These are phyloP conservation scores for Palloptera scutellata DNA, from an alignment of 2,888 invertebrate species.

Conservation along the genomic window DNA sequence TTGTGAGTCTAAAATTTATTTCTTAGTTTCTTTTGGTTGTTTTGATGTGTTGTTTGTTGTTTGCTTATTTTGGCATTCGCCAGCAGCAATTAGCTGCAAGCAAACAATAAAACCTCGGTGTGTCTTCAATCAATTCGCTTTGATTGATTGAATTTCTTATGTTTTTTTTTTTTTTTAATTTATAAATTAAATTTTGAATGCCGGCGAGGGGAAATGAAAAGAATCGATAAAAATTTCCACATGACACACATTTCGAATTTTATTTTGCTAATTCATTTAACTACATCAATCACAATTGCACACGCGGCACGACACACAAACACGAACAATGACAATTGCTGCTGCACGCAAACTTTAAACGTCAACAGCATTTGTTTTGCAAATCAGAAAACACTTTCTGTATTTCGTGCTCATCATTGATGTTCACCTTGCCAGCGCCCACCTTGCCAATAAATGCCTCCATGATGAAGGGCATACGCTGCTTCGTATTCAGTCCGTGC, in stretches of 20 bases:
- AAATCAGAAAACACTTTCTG: conserved; percentile 38
- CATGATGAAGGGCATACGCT: conserved; percentile 48
- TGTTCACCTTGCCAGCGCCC: conserved; percentile 43
- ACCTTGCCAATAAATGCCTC: conserved; percentile 47
- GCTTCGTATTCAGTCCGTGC: conserved; percentile 33
- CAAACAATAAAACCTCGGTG: background rate
- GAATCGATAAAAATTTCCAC: background rate
- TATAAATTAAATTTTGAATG: background rate
- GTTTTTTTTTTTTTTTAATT: too few species aligned
- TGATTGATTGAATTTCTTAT: background rate
- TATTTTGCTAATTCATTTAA: background rate
- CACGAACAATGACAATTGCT: background rate
- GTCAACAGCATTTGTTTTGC: conserved; percentile 23
- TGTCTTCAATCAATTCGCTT: conserved; percentile 22
- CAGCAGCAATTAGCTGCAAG: conserved; percentile 11
- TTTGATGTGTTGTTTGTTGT: conserved; percentile 2
- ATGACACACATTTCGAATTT: conserved; percentile 14
- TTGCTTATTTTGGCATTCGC: conserved; percentile 25
- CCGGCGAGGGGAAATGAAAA: background rate
- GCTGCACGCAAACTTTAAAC: background rate
- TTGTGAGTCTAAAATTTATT: background rate
- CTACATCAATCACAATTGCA: background rate
- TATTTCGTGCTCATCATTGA: conserved; percentile 45
- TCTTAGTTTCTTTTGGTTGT: conserved; percentile 5
- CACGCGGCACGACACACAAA: background rate